phyloP scores from a whole-genome alignment of 2,888 invertebrate genomes.

The Phaonia tiefii region DNA sequence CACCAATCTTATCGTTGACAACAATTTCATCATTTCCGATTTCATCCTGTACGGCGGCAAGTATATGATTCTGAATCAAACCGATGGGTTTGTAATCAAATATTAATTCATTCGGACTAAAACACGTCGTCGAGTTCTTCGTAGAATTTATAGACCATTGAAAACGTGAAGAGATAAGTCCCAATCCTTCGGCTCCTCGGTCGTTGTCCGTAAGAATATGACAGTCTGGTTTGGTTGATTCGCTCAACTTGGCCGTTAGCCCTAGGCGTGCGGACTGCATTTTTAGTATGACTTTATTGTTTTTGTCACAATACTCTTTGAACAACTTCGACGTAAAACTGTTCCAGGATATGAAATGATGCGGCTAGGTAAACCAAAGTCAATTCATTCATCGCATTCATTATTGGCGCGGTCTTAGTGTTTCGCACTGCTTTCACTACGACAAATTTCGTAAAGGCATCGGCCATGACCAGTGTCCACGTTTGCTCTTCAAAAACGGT shows the following conservation, averaged over 20 bases:
- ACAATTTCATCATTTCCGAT: too few relatives aligned
- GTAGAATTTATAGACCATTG: too few relatives aligned
- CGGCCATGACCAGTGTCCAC: not conserved
- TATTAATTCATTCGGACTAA: too few relatives aligned
- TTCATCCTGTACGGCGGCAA: too few relatives aligned
- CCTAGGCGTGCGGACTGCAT: conserved; percentile 45
- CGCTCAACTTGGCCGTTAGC: too few relatives aligned
- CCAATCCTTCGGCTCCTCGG: conserved; percentile 2
- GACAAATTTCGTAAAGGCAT: too few relatives aligned
- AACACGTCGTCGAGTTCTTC: too few relatives aligned
- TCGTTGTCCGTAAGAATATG: conserved; percentile 35
- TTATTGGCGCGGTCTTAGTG: conserved; percentile 10
- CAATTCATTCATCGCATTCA: conserved; percentile 6
- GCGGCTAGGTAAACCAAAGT: conserved; percentile 16
- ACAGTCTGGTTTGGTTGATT: conserved; percentile 44
- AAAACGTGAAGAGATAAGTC: too few relatives aligned
- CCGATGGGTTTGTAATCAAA: too few relatives aligned
- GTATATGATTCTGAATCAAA: too few relatives aligned
- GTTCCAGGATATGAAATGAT: conserved; percentile 14
- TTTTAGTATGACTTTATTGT: conserved; percentile 44
- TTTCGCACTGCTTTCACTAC: conserved; percentile 4
- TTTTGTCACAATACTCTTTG: too few relatives aligned
- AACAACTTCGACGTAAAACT: not conserved
- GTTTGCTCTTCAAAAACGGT: conserved; percentile 2
- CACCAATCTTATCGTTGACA: conserved; percentile 13